Evolutionary conservation across 2,888 invertebrate genomes (phyloP).

Genomic region (Trichopoda pennipes): DNA sequence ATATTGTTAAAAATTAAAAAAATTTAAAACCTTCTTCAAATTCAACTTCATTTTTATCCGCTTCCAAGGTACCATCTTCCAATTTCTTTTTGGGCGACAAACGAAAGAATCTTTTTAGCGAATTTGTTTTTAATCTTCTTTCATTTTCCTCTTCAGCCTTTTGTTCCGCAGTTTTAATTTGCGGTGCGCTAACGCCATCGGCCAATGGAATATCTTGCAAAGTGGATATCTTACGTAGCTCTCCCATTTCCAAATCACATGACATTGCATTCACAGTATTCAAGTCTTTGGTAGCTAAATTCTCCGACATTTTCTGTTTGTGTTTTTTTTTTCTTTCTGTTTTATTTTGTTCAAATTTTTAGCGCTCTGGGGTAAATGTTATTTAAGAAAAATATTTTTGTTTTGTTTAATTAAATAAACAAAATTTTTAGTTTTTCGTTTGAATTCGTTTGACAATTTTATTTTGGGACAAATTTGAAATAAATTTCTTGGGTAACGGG

Average conservation of each 20-base stretch:
- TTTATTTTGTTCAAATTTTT: neutral
- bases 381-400: slow-evolving; percentile 48
- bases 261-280: slow-evolving; percentile 37
- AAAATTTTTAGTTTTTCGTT: slow-evolving; percentile 15
- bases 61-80: slow-evolving; percentile 1
- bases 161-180: neutral
- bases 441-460: slow-evolving; percentile 9
- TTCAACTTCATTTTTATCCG: slow-evolving; percentile 4
- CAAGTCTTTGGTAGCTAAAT: slow-evolving; percentile 54
- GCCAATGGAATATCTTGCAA: slow-evolving; percentile 56
- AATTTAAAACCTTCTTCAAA: slow-evolving; percentile 5
- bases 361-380: neutral
- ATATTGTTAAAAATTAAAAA: neutral
- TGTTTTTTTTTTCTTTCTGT: neutral
- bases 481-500: slow-evolving; percentile 18
- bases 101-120: slow-evolving; percentile 76
- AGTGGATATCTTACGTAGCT: slow-evolving; percentile 31
- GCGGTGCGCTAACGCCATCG: slow-evolving; percentile 7
- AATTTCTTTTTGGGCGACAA: slow-evolving; percentile 68
- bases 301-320: slow-evolving; percentile 39
- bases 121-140: slow-evolving; percentile 69
- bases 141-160: slow-evolving; percentile 5
- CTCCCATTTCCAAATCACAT: slow-evolving; percentile 57
- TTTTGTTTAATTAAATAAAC: slow-evolving; percentile 22
- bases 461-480: slow-evolving; percentile 57